Evolutionary conservation across 1,140 invertebrate genomes (phyloP).

Genomic region (Lepidurus apus): DNA sequence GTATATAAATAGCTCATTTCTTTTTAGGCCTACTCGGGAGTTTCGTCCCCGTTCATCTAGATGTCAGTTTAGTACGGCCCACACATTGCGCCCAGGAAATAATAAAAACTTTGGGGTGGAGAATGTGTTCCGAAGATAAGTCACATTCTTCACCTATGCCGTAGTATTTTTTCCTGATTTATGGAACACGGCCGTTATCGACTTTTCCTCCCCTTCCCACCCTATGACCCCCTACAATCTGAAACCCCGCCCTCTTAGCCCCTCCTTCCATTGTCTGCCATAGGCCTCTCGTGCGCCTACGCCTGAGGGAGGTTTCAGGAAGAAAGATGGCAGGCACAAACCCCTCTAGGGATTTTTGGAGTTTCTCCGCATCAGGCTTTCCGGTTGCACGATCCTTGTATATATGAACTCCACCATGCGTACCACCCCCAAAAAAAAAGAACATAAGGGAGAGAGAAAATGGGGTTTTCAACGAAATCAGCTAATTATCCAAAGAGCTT

Average conservation of each 20-base stretch:
- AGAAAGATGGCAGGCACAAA: neutral
- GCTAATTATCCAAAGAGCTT: constrained; percentile 22
- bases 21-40: constrained; percentile 24
- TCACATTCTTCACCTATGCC: neutral
- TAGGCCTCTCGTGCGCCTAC: neutral
- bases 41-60: neutral
- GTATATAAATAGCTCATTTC: neutral
- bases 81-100: neutral
- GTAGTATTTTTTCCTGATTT: neutral
- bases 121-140: neutral
- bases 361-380: neutral
- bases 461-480: constrained; percentile 14
- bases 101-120: neutral
- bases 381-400: neutral
- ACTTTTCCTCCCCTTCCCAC: neutral
- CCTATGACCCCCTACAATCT: no score
- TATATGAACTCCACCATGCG: neutral
- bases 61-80: constrained; percentile 26
- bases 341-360: neutral
- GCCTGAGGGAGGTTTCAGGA: neutral
- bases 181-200: neutral
- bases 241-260: neutral
- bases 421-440: neutral
- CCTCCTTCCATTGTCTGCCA: neutral
- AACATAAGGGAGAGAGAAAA: neutral